Evolutionary conservation across 2,113 vertebrate genomes (phyloP), one percentile per base, ranked within the genome.

Genomic region (Colinus virginianus): DNA sequence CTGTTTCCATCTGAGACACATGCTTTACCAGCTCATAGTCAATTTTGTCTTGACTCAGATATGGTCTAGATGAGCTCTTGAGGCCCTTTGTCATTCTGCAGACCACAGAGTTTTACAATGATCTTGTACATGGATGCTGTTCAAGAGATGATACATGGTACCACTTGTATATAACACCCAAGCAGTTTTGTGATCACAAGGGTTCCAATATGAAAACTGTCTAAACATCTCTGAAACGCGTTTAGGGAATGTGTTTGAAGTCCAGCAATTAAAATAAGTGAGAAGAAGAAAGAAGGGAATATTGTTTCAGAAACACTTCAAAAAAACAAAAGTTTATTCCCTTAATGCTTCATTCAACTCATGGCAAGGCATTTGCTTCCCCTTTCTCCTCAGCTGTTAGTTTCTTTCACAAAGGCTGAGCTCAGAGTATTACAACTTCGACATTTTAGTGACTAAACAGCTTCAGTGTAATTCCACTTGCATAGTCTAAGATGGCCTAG

Each of bases 1-100:
- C 30, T 43, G 22, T 32, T n/a, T 82, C 72, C 20, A 30, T 36
- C 20, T 48, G 48, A 76, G 76, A 77, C 26, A 62, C n/a, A 69
- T 9, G 9, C 21, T 82, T 64, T 20, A 70, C 32, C 43, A 21
- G 7, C 75, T 72, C 43, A 11, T 30, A 49, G 25, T 28, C 84
- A 13, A 6, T 46, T 49, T 38, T 56, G 22, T 30, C 71, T 76
- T 51, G 12, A 61, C 9, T 82, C 2, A 43, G 19, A 78, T 22
- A 48, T 2, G 2, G 8, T 25, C 16, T 9, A 55, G 4, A 2
- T 0, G 0, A 64, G 32, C 25, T 59, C 23, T 25, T 25, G 13
- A 78, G 34, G 32, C 78, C 19, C 17, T 71, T 38, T 11, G 40
- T 34, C 40, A 43, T 9, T 9, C 36, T 64, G 23, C 21, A n/a